phyloP scores from a whole-genome alignment of 2,797 vertebrate species.

The Pseudopleuronectes americanus region DNA sequence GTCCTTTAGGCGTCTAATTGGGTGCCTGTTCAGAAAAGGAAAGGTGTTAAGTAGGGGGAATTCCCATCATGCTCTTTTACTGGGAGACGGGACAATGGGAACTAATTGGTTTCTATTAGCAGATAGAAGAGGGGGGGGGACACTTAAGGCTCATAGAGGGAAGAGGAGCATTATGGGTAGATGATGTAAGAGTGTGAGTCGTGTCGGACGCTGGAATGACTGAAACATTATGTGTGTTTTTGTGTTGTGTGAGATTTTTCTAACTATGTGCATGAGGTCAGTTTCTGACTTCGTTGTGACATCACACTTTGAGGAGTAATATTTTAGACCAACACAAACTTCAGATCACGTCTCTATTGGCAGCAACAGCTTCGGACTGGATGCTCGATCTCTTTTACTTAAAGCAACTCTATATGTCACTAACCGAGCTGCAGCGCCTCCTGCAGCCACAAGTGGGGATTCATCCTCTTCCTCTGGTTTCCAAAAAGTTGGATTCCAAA shows the following conservation, averaged over 20 bases:
- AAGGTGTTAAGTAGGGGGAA: constrained; percentile 81
- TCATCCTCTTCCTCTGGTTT: neutral
- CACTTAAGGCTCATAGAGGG: constrained; percentile 51
- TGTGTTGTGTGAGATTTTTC: neutral
- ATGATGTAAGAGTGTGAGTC: neutral
- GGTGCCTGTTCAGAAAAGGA: constrained; percentile 77
- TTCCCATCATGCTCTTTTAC: constrained; percentile 73
- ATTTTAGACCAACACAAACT: neutral
- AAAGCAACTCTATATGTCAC: no score
- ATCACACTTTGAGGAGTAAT: no score
- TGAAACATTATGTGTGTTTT: neutral
- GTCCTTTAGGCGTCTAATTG: constrained; percentile 83
- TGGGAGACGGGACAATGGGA: constrained; percentile 61
- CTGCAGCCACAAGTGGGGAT: no score
- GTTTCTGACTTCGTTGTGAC: no score
- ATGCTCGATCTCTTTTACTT: no score
- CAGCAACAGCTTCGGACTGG: no score
- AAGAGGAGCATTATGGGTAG: constrained; percentile 55
- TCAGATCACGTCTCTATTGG: no score
- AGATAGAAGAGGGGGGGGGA: constrained; percentile 32
- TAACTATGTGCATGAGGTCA: no score
- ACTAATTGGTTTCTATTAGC: constrained; percentile 74
- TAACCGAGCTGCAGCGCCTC: no score
- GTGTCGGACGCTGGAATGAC: neutral
- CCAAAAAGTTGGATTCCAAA: constrained; percentile 4